Evolutionary conservation across 1,140 invertebrate species (phyloP), one percentile per base, ranked within the genome.

Genomic region (Drosophila yakuba): DNA sequence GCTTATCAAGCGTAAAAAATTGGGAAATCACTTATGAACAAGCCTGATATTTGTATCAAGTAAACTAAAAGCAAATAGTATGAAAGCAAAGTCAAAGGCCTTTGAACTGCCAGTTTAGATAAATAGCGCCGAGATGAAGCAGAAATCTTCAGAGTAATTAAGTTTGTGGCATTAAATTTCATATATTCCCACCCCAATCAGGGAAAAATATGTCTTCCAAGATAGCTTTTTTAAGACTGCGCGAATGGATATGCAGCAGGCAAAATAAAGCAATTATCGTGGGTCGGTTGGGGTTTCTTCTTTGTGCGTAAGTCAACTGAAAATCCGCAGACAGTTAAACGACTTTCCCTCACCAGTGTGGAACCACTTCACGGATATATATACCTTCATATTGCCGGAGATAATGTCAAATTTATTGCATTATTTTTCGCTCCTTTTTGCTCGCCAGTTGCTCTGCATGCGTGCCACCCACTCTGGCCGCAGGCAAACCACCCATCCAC

Each of bases 391-490:
- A 86, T 86, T 88, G 71, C 75, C 72, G 52, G 55, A 80, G 84
- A 89, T 89, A 80, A 89, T 89, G 85, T 89, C 84, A 84, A 89
- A 89, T 89, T 89, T 89, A 89, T 89, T 89, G 80, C 80, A 89
- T 80, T 84, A 89, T 89, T 89, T 89, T 89, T 61, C 63, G 63
- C 80, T 66, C 48, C 72, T 88, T 71, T 71, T 67, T 58, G 54
- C 73, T 56, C 60, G 61, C 43, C 51, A 58, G 63, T 57, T 63
- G 66, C 67, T 81, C 62, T 73, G 56, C 71, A 72, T 83, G 64
- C 80, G 81, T 69, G 63, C 38, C 38, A 38, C 15, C 35, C 12
- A 36, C 17, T 32, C 32, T 32, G 10, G 41, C 32, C 66, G 5
- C 38, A 35, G 68, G 55, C 15, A 6, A 48, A 11, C 41, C 69